A percentile compares a stretch with the other conserved stretches of the same genome.
Evolutionary conservation across 2,888 invertebrate species (phyloP).

Genomic region (Carpatolechia fugitivella): DNA sequence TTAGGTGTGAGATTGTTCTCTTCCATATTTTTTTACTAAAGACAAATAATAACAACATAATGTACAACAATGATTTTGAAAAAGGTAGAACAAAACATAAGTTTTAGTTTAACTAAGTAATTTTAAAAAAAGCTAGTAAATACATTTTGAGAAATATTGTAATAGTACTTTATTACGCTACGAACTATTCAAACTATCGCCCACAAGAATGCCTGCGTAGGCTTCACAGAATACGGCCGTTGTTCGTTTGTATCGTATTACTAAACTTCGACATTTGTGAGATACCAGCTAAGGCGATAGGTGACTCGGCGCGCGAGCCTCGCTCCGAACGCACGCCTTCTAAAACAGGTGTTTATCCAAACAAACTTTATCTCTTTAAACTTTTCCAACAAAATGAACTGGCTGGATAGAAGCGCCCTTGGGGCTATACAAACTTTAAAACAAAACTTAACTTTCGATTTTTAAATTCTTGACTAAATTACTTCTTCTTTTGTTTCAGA

Average conservation of each 20-base stretch:
- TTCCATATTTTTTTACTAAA: too few species aligned
- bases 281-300: constrained; percentile 50
- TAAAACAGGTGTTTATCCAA: constrained; percentile 41
- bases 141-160: too few species aligned
- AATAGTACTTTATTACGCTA: too few species aligned
- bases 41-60: too few species aligned
- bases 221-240: constrained; percentile 22
- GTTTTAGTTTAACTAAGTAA: too few species aligned
- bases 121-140: too few species aligned
- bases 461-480: constrained; percentile 31
- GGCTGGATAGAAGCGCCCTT: constrained; percentile 2
- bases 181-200: not conserved
- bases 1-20: too few species aligned
- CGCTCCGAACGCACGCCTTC: constrained; percentile 62
- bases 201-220: constrained; percentile 14
- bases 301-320: constrained; percentile 56
- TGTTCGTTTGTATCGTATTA: constrained; percentile 55
- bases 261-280: constrained; percentile 60
- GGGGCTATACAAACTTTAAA: not conserved
- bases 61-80: too few species aligned
- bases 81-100: too few species aligned
- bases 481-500: constrained; percentile 70
- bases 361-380: constrained; percentile 17
- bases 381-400: constrained; percentile 9
- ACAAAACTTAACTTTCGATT: constrained; percentile 10